phyloP scores from a whole-genome alignment of 2,797 vertebrate species.

The Dromococcyx pavoninus region DNA sequence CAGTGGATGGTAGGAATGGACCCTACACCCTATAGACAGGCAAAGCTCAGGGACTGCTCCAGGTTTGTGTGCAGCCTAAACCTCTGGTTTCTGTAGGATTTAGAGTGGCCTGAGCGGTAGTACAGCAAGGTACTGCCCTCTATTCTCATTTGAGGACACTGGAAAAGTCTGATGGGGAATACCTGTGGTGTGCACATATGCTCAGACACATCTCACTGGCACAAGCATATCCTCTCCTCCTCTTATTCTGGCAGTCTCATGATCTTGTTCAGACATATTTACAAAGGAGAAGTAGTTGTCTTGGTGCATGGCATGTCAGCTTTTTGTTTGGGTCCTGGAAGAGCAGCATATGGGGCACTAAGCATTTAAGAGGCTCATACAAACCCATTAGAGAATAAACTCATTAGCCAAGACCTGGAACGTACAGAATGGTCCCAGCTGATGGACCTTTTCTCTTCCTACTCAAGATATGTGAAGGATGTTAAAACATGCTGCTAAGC shows the following conservation, averaged over 20 bases:
- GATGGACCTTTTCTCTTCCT: neutral
- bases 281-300: neutral
- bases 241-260: neutral
- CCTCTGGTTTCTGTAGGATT: neutral
- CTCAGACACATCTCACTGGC: neutral
- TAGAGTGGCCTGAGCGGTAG: neutral
- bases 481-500: neutral
- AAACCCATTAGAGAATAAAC: neutral
- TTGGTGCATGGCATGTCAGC: fast-evolving
- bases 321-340: neutral
- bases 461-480: fast-evolving
- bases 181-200: fast-evolving
- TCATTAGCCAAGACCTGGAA: neutral
- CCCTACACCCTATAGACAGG: neutral
- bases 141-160: neutral
- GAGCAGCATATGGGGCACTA: neutral
- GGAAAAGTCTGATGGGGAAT: neutral
- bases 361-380: neutral
- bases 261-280: neutral
- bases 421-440: neutral
- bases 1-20: fast-evolving
- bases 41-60: neutral
- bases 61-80: neutral
- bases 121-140: neutral
- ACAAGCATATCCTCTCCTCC: neutral